Conservation (phyloP, 1,140 invertebrate species). For the Neodiprion virginianus region DNA sequence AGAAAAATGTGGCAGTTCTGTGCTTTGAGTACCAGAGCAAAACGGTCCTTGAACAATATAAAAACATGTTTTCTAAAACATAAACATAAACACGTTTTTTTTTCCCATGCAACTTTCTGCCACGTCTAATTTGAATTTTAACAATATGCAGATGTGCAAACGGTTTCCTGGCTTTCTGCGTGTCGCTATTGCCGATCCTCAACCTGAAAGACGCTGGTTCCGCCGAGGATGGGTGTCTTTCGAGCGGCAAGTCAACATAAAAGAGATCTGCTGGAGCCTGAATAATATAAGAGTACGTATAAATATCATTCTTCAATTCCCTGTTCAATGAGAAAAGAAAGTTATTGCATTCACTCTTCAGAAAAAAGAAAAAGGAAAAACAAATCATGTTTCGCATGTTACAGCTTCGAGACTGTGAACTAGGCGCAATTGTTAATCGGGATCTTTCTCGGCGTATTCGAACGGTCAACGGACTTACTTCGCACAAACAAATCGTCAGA, state of each 20-base stretch:
- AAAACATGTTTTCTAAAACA: too few relatives aligned
- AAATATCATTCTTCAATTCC: slow-evolving; percentile 32
- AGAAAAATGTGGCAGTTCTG: too few relatives aligned
- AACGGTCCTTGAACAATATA: too few relatives aligned
- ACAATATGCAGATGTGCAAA: slow-evolving; percentile 82
- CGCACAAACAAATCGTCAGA: slow-evolving; percentile 88
- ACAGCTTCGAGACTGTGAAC: slow-evolving; percentile 88
- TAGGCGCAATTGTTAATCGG: slow-evolving; percentile 93
- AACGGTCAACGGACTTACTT: slow-evolving; percentile 90
- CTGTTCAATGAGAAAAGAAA: background rate
- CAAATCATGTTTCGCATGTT: slow-evolving; percentile 30
- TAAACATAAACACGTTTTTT: background rate
- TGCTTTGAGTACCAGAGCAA: too few relatives aligned
- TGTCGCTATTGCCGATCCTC: slow-evolving; percentile 95
- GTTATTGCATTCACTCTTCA: slow-evolving; percentile 4
- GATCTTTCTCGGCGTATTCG: slow-evolving; percentile 92
- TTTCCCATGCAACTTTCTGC: slow-evolving; percentile 6
- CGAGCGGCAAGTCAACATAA: slow-evolving; percentile 95
- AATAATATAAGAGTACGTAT: slow-evolving; percentile 86
- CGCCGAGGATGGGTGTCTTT: slow-evolving; percentile 98
- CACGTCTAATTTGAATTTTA: slow-evolving; percentile 17
- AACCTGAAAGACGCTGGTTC: slow-evolving; percentile 94
- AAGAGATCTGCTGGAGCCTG: slow-evolving; percentile 99
- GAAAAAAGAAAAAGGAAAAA: slow-evolving; percentile 1
- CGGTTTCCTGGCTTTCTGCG: slow-evolving; percentile 95